Evolutionary conservation across 2,113 vertebrate genomes (phyloP), one percentile per base, ranked within the genome.

Genomic region (Trichomycterus rosablanca): DNA sequence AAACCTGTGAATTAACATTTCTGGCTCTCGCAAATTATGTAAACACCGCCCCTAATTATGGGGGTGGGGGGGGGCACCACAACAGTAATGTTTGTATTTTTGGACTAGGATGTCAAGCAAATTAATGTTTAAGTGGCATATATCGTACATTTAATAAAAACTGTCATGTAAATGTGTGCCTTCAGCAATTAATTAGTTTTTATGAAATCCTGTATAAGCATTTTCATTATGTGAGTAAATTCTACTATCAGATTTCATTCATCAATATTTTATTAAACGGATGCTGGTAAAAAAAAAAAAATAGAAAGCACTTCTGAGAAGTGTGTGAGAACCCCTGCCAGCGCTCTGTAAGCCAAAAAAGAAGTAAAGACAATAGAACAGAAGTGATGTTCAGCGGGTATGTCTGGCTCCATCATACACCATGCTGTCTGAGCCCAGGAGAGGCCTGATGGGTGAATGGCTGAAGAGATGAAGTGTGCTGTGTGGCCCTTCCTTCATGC

Each of bases 401-500:
- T 45, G 14, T 51, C 34, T 34, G 30, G 1, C 45, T 43, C 32
- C 35, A 39, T 54, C 32, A 37, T 34, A 39, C 19, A 11, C 35
- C 39, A 54, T 26, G 34, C 30, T 57, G 52, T 19, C 9, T 56
- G 43, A 57, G 52, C 60, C 30, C 49, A 44, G 60, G 37, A 44
- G 48, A 53, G 18, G 56, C 45, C 32, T 52, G 30, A 44, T 59
- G 67, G 43, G 73, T 52, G 65, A 44, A 60, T 58, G 66, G 75
- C 74, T 74, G 71, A 73, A 76, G 81, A 72, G 79, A 74, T 60
- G 74, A 68, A 67, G 66, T 63, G 35, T 60, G 46, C 55, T 11
- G 55, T 26, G 43, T 35, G 79, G 82, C 80, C 72, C 69, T 76
- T 75, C 72, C 76, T 64, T 71, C 75, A 75, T 75, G 74, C 70